Conservation (phyloP, 2,797 vertebrate species). For the Octomys mimax region DNA sequence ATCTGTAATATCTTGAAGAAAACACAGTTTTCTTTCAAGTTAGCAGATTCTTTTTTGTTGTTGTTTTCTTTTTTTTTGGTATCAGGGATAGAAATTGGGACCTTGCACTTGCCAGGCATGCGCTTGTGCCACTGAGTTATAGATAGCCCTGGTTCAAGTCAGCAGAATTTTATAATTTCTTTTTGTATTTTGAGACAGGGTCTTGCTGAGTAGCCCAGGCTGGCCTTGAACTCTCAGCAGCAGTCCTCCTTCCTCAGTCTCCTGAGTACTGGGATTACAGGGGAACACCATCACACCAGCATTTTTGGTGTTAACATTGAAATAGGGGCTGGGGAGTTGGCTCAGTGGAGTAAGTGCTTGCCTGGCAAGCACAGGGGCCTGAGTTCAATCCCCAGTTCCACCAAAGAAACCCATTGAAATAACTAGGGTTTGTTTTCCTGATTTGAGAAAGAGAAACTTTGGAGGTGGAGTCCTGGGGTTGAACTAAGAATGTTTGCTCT, state of each 20-base stretch:
- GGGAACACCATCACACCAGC: background rate
- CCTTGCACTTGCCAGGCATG: too few relatives aligned
- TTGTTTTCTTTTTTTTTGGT: background rate
- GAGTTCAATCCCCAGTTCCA: too few relatives aligned
- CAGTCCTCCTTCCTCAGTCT: background rate
- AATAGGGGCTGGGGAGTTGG: background rate
- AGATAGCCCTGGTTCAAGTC: background rate
- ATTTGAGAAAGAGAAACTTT: background rate
- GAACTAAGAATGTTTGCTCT: background rate
- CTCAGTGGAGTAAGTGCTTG: too few relatives aligned
- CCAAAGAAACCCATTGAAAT: slow-evolving; percentile 6
- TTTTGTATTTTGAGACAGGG: background rate
- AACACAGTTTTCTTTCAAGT: slow-evolving; percentile 11
- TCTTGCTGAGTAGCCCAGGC: background rate
- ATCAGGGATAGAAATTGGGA: too few relatives aligned
- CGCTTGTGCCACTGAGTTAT: too few relatives aligned
- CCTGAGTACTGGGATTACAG: background rate
- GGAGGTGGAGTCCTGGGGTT: background rate
- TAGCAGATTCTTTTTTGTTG: too few relatives aligned
- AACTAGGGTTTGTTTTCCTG: slow-evolving; percentile 11
- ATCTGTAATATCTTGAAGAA: background rate
- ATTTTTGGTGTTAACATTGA: background rate
- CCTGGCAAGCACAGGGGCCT: too few relatives aligned
- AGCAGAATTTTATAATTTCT: slow-evolving; percentile 41
- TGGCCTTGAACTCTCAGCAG: background rate